These are phyloP conservation scores for Odontamblyopus rebecca DNA, from an alignment of 2,797 vertebrate genomes.

Conservation along the genomic window DNA sequence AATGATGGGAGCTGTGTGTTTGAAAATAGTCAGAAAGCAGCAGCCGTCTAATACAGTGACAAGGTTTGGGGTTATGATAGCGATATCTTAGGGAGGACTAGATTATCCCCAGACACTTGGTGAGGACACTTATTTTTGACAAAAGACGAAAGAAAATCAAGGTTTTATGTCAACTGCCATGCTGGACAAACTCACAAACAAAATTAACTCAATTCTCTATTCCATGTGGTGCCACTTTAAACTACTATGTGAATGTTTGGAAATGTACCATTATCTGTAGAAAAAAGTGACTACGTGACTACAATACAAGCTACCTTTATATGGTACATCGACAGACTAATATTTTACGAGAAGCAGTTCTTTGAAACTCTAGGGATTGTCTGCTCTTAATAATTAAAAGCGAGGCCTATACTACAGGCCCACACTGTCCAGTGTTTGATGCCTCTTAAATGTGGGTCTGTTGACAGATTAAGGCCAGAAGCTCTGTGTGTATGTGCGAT, in stretches of 20 bases:
- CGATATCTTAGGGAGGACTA: slow-evolving; percentile 51
- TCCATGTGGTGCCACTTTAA: neutral
- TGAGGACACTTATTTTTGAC: neutral
- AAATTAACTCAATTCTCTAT: neutral
- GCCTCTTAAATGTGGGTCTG: slow-evolving; percentile 84
- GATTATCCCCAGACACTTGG: slow-evolving; percentile 51
- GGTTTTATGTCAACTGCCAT: neutral
- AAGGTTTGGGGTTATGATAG: slow-evolving; percentile 48
- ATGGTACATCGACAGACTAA: slow-evolving; percentile 43
- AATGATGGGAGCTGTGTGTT: slow-evolving; percentile 39
- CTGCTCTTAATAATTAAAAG: slow-evolving; percentile 87
- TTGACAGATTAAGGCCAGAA: slow-evolving; percentile 85
- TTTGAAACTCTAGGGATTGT: slow-evolving; percentile 82
- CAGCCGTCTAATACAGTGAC: slow-evolving; percentile 23
- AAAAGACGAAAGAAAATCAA: neutral
- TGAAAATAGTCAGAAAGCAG: slow-evolving; percentile 36
- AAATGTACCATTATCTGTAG: neutral
- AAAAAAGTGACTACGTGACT: neutral
- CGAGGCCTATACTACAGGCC: slow-evolving; percentile 72
- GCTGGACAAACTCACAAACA: neutral
- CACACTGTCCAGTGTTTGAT: slow-evolving; percentile 79
- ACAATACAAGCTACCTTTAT: slow-evolving; percentile 29
- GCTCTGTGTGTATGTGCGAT: slow-evolving; percentile 46
- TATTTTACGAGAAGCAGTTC: slow-evolving; percentile 65
- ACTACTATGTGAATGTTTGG: neutral